These are phyloP conservation scores for Achroia grisella DNA, from an alignment of 1,140 invertebrate genomes.

Conservation along the genomic window DNA sequence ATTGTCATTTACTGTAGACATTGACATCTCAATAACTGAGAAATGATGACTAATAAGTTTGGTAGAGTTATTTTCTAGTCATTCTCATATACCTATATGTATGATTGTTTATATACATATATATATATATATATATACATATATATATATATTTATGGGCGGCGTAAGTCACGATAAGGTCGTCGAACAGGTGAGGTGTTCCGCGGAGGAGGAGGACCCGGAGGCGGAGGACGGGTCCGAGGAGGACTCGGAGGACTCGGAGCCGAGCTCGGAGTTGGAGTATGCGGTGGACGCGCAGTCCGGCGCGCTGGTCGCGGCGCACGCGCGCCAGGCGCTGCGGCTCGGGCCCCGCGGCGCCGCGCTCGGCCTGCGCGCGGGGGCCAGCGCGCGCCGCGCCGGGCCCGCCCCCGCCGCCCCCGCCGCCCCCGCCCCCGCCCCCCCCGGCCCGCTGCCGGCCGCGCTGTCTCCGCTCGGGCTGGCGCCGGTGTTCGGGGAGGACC, in stretches of 20 bases:
- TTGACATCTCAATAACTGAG: too few relatives aligned
- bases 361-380: conserved; percentile 21
- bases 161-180: too few relatives aligned
- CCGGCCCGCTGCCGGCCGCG: not conserved
- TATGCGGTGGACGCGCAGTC: conserved; percentile 13
- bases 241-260: not conserved
- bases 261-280: not conserved
- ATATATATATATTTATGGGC: too few relatives aligned
- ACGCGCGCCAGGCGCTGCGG: conserved; percentile 29
- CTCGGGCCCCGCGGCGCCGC: conserved; percentile 10
- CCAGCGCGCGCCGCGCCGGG: conserved; percentile 8
- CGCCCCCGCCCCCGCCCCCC: conserved; percentile 5
- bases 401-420: conserved; percentile 7
- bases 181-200: not conserved
- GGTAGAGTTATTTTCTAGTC: too few relatives aligned
- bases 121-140: too few relatives aligned
- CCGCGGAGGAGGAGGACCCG: not conserved
- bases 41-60: too few relatives aligned
- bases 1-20: too few relatives aligned
- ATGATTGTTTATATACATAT: too few relatives aligned
- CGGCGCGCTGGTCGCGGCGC: conserved; percentile 19
- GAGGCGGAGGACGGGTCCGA: not conserved
- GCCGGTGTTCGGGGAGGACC: not conserved
- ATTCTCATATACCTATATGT: too few relatives aligned
- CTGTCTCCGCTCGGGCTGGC: not conserved